These are phyloP conservation scores for Acrocyrtus sp. DNA, from an alignment of 2,888 invertebrate species.

Conservation along the genomic window DNA sequence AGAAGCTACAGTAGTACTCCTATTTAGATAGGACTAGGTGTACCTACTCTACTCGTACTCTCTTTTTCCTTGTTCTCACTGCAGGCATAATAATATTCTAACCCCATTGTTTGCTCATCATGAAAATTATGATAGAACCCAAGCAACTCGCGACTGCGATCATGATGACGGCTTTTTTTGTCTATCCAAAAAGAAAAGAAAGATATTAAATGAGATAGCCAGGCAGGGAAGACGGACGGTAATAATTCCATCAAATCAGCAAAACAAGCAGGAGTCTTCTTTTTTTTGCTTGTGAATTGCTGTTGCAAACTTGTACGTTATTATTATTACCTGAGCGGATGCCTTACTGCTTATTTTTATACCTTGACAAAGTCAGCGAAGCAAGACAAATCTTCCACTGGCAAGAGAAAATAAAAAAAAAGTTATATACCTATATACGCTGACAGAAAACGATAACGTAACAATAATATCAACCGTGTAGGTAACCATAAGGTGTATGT, in stretches of 20 bases:
- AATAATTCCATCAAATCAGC: constrained; percentile 32
- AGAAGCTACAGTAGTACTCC: neutral
- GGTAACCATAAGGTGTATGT: too few relatives aligned
- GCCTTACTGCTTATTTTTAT: neutral
- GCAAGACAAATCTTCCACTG: constrained; percentile 14
- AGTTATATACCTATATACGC: too few relatives aligned
- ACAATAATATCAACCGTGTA: too few relatives aligned
- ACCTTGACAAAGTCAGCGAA: constrained; percentile 25
- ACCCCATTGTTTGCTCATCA: neutral
- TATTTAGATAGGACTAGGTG: neutral
- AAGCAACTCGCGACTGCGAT: neutral
- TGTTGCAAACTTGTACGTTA: too few relatives aligned
- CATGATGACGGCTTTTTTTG: constrained; percentile 11
- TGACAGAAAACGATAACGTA: too few relatives aligned
- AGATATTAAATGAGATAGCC: constrained; percentile 30
- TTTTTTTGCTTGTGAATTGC: constrained; percentile 11
- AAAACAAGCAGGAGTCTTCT: constrained; percentile 6
- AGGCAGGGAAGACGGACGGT: constrained; percentile 2
- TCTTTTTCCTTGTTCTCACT: neutral
- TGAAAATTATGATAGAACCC: neutral
- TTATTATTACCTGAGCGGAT: neutral
- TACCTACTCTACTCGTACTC: neutral
- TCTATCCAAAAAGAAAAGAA: neutral
- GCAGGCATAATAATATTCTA: neutral
- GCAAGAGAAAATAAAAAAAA: too few relatives aligned